Evolutionary conservation across 37 sponge, comb jelly and placozoan species (phyloP), one percentile per base, ranked within the genome.

Genomic region (Aplysina aerophoba): DNA sequence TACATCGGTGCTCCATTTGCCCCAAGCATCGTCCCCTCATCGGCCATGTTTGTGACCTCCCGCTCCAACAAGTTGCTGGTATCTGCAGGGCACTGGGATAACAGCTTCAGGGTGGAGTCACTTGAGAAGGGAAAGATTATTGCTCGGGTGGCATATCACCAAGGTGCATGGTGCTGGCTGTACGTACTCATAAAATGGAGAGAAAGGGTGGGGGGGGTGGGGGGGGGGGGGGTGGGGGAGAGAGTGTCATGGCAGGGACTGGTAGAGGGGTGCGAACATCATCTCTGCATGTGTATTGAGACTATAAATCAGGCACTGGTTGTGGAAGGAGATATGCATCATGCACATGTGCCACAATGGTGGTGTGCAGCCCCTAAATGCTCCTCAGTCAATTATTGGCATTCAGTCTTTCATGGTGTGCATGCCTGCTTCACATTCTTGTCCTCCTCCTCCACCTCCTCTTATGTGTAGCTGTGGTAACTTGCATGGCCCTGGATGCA

Each of bases 401-500:
- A n/a, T n/a, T n/a, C n/a, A n/a, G n/a, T n/a, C n/a, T n/a, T n/a
- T n/a, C n/a, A n/a, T n/a, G n/a, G n/a, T n/a, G n/a, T n/a, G n/a
- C n/a, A n/a, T n/a, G n/a, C n/a, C n/a, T n/a, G n/a, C 50, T 44
- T 44, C 50, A 11, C 8, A 3, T 8, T 44, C 50, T 8, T 44
- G 6, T 44, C 50, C 50, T 44, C 50, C 50, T 44, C 6, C 50
- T 44, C 8, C 50, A 44, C 50, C 54, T 66, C 55, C 22, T 27
- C 33, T 35, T 25, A 6, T 61, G 0, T 68, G 50, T 58, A 90
- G 96, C 93, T 57, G 59, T 96, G 0, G 97, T 96, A 58, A 93
- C 92, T 33, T 96, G 97, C 53, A 68, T 96, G 80, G 85, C 92
- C 20, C 81, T 91, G 50, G 97, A 96, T 62, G 91, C 93, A 17